Evolutionary conservation across 37 sponge, comb jelly and placozoan genomes (phyloP).

Genomic region (Halichondria panicea): DNA sequence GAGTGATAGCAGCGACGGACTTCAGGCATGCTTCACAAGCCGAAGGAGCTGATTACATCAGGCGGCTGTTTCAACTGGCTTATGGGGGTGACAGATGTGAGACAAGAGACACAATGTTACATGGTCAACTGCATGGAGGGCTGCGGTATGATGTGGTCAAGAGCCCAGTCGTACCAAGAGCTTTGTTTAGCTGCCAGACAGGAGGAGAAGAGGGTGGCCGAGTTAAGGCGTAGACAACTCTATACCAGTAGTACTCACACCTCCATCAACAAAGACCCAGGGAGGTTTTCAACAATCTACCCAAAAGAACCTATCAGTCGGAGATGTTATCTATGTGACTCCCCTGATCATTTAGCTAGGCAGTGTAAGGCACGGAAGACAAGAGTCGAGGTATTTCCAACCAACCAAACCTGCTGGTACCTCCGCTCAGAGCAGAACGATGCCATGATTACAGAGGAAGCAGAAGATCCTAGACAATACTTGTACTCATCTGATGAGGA

Average conservation of each 20-base stretch:
- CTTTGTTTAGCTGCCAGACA: constrained; percentile 40
- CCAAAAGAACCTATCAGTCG: too few species aligned
- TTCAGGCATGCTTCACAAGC: constrained; percentile 16
- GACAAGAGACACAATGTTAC: constrained; percentile 24
- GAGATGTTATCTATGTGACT: not conserved
- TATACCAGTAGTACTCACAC: not conserved
- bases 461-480: too few species aligned
- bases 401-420: too few species aligned
- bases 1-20: constrained; percentile 25
- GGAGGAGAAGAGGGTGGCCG: constrained; percentile 31
- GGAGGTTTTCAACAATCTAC: too few species aligned
- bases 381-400: not conserved
- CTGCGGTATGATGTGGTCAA: constrained; percentile 10
- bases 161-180: constrained; percentile 1
- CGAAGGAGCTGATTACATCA: constrained; percentile 9
- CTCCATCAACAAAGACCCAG: not conserved
- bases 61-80: constrained; percentile 8
- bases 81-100: too few species aligned
- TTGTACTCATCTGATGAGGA: constrained; percentile 43
- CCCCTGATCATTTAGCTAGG: not conserved
- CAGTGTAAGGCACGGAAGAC: not conserved
- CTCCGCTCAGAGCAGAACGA: too few species aligned
- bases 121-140: constrained; percentile 51
- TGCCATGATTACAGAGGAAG: not conserved
- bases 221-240: constrained; percentile 13